Conservation (phyloP, 2,888 invertebrate genomes). For the Drosophila crucigera region DNA sequence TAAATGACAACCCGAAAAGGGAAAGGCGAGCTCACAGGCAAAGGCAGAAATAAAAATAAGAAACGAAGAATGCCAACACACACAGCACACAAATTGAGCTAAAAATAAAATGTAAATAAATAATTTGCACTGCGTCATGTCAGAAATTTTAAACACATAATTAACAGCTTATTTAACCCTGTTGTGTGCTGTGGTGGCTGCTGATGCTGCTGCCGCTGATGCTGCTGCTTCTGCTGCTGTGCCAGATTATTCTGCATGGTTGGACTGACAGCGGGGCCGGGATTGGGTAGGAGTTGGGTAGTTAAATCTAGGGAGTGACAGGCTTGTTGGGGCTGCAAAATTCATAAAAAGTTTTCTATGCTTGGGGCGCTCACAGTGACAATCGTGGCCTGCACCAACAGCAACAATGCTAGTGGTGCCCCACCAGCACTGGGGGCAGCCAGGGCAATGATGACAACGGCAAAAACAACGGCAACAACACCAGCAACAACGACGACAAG, state of each 20-base stretch:
- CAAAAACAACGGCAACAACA: slow-evolving; percentile 59
- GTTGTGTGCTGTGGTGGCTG: slow-evolving; percentile 40
- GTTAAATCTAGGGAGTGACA: slow-evolving; percentile 8
- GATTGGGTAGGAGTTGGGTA: background rate
- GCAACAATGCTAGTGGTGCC: slow-evolving; percentile 47
- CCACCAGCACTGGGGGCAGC: slow-evolving; percentile 53
- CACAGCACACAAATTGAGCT: slow-evolving; percentile 38
- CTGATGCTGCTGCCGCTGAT: slow-evolving; percentile 19
- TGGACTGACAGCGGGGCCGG: slow-evolving; percentile 25
- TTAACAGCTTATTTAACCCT: slow-evolving; percentile 82
- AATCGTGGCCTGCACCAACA: slow-evolving; percentile 76
- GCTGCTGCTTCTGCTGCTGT: slow-evolving; percentile 45
- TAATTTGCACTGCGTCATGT: slow-evolving; percentile 79
- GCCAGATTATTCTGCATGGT: slow-evolving; percentile 66
- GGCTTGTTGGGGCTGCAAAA: slow-evolving; percentile 44
- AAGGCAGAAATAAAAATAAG: slow-evolving; percentile 8
- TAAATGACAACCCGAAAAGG: slow-evolving; percentile 21
- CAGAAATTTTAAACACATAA: slow-evolving; percentile 81
- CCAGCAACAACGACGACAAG: slow-evolving; percentile 51
- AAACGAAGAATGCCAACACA: slow-evolving; percentile 1
- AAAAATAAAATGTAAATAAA: slow-evolving; percentile 79
- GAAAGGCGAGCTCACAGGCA: slow-evolving; percentile 2
- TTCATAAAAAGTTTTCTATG: slow-evolving; percentile 79
- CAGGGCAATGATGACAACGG: slow-evolving; percentile 68
- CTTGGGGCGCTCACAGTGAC: slow-evolving; percentile 78